A percentile compares a stretch with the other conserved stretches of the same genome.
Evolutionary conservation across 2,888 invertebrate genomes (phyloP).

Genomic region (Orthosia gothica): DNA sequence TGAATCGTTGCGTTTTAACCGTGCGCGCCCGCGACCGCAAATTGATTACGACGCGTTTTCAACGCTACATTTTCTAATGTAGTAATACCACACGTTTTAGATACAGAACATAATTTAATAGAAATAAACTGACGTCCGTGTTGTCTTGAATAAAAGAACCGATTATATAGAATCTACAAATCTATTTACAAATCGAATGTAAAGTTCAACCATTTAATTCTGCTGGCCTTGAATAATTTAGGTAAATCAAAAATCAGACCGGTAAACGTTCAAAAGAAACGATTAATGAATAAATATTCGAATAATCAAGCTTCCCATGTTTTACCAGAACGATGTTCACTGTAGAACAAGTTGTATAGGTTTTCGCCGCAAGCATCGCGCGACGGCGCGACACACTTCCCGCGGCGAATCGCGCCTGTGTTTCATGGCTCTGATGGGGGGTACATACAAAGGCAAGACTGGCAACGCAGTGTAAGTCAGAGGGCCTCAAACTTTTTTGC

Average conservation of each 20-base stretch:
- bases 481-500: neutral
- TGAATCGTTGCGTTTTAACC: conserved; percentile 22
- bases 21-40: neutral
- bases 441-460: conserved; percentile 41
- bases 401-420: conserved; percentile 25
- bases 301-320: conserved; percentile 36
- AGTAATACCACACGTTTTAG: conserved; percentile 9
- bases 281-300: conserved; percentile 36
- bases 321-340: conserved; percentile 41
- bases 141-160: neutral
- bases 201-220: neutral
- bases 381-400: conserved; percentile 28
- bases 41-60: conserved; percentile 27
- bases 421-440: conserved; percentile 30
- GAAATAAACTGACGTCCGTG: neutral
- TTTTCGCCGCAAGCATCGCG: conserved; percentile 19
- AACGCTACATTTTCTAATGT: conserved; percentile 1
- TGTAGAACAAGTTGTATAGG: conserved; percentile 32
- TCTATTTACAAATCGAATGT: neutral
- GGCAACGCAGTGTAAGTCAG: conserved; percentile 52
- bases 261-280: neutral
- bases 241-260: neutral
- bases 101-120: neutral
- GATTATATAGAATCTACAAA: neutral
- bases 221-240: neutral